A percentile compares a stretch with the other conserved stretches of the same genome.
Conservation (phyloP, 1,140 invertebrate genomes). For the Drosophila funebris region DNA sequence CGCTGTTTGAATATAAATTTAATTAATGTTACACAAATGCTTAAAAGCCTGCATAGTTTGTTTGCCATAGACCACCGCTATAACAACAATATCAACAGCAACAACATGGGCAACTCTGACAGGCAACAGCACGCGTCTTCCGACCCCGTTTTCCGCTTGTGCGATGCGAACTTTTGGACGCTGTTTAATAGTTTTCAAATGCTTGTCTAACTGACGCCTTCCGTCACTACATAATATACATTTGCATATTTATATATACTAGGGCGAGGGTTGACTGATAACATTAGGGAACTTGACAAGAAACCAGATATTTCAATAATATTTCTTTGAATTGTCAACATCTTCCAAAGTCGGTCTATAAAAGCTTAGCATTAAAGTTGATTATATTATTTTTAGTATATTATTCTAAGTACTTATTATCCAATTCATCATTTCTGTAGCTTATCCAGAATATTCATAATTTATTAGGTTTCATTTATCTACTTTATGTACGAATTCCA, state of each 20-base stretch:
- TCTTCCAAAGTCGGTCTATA: no score
- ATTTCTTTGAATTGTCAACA: no score
- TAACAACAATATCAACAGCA: conserved; percentile 41
- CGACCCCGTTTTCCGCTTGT: conserved; percentile 52
- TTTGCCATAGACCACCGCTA: conserved; percentile 67
- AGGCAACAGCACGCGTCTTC: conserved; percentile 71
- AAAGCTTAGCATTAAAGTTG: no score
- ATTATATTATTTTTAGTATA: no score
- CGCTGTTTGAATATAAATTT: conserved; percentile 82
- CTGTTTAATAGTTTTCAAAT: conserved; percentile 81
- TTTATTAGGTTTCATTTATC: no score
- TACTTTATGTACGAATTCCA: no score
- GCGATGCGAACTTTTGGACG: conserved; percentile 72
- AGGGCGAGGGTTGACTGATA: conserved; percentile 21
- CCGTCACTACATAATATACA: conserved; percentile 49
- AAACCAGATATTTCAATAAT: no score
- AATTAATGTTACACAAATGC: conserved; percentile 82
- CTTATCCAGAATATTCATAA: no score
- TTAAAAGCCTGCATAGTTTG: conserved; percentile 78
- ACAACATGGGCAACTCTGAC: conserved; percentile 42
- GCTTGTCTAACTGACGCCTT: conserved; percentile 79
- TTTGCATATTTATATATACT: neutral
- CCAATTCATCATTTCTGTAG: no score
- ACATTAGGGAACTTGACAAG: neutral
- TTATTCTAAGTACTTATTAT: no score